Evolutionary conservation across 2,113 vertebrate species (phyloP).

Genomic region (Hyla sarda): DNA sequence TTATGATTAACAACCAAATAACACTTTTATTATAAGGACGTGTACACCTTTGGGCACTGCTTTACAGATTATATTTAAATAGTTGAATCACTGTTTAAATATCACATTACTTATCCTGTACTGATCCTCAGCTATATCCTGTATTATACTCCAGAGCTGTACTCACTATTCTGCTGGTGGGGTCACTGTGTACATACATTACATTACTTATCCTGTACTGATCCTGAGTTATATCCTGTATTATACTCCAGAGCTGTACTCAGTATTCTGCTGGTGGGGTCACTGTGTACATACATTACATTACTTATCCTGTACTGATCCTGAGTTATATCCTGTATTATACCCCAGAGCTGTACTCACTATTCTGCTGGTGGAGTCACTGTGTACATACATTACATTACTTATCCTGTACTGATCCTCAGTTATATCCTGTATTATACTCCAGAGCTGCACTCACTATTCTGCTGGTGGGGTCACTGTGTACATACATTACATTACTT

Average conservation of each 20-base stretch:
- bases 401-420: no score
- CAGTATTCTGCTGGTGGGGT: background rate
- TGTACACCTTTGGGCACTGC: background rate
- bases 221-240: slow-evolving; percentile 8
- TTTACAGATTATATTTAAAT: background rate
- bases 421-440: no score
- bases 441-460: no score
- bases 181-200: background rate
- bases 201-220: background rate
- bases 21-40: background rate
- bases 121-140: background rate
- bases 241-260: slow-evolving; percentile 4
- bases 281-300: no score
- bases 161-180: slow-evolving; percentile 10
- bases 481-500: no score
- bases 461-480: no score
- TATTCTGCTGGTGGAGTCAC: no score
- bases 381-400: no score
- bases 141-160: slow-evolving; percentile 8
- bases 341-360: no score
- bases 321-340: no score
- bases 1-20: background rate
- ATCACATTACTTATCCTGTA: background rate
- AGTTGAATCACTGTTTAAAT: background rate
- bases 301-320: no score